Conservation (phyloP, 2,113 vertebrate species). For the Azemiops feae region DNA sequence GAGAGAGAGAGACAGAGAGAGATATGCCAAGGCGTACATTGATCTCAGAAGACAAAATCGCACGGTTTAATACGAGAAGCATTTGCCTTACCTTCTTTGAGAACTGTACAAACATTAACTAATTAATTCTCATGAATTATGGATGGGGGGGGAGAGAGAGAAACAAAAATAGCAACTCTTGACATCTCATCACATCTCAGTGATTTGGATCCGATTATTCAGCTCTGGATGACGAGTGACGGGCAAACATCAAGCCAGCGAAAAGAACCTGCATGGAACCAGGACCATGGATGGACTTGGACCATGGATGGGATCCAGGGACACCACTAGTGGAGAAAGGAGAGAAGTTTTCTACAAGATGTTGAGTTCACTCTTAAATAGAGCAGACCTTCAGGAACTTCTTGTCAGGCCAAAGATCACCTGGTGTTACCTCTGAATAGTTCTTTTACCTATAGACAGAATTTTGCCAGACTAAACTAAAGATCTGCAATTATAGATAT, state of each 20-base stretch:
- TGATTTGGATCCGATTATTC: slow-evolving; percentile 25
- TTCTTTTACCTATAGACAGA: background rate
- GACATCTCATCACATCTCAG: slow-evolving; percentile 10
- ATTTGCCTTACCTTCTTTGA: slow-evolving; percentile 33
- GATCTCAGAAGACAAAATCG: slow-evolving; percentile 39
- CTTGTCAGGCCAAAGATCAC: background rate
- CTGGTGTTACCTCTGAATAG: background rate
- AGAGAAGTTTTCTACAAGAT: background rate
- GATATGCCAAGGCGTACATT: background rate
- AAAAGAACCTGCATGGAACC: background rate
- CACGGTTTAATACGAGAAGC: slow-evolving; percentile 11
- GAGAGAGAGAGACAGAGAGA: background rate
- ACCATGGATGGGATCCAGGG: background rate
- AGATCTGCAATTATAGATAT: background rate
- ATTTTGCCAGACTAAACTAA: background rate
- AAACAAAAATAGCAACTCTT: slow-evolving; percentile 44
- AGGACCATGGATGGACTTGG: background rate
- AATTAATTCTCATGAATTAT: slow-evolving; percentile 59
- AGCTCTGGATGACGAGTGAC: slow-evolving; percentile 13
- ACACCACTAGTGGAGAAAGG: background rate
- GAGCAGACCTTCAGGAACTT: background rate
- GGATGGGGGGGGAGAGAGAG: background rate
- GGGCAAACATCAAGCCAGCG: background rate
- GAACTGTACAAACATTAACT: slow-evolving; percentile 45
- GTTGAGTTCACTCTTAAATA: background rate